Base-by-base conservation (phyloP, 2,113 vertebrate genomes). In the Aviceda subcristata region DNA sequence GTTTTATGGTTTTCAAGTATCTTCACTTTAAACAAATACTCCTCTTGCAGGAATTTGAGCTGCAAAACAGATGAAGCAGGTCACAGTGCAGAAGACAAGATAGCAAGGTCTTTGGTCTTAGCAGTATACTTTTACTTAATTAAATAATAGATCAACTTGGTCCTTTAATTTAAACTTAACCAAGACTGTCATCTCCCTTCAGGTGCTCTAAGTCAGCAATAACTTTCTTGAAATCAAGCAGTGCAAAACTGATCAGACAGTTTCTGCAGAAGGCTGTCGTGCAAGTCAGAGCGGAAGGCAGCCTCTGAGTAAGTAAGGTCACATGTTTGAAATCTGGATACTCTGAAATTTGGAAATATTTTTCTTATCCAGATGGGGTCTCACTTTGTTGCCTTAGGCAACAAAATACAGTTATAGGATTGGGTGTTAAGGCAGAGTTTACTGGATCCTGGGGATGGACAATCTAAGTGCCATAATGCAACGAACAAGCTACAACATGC, bases 401-500 rank as follows among this genome's bases (percentile, higher is more conserved):
- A 55, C 14, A n/a, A 59, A 46, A 24, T 4, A 50, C 15, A 45
- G 4, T 3, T 20, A 10, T 30, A 66, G 77, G 39, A 5, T 4
- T 22, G 18, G 41, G 32, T 38, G 48, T 7, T 38, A 19, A 41
- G 46, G 64, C 36, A 39, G 43, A 60, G 60, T 19, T 82, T 7
- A 3, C 39, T 0, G 7, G 26, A 50, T 26, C 29, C 27, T 10
- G 32, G 24, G 10, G 27, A 11, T 6, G 46, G 55, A 55, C 38
- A 63, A 26, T 3, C 9, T 11, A 12, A 29, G 46, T 6, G 66
- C 46, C 51, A 4, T 0, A 7, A 27, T 2, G 41, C 27, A 7
- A 12, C 1, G 4, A 38, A 6, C 3, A 3, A 59, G 51, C 30
- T 29, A 10, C 13, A 3, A 12, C 57, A 9, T 1, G 3, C 27